phyloP scores from a whole-genome alignment of 1,140 invertebrate species.

The Heliconius hewitsoni region DNA sequence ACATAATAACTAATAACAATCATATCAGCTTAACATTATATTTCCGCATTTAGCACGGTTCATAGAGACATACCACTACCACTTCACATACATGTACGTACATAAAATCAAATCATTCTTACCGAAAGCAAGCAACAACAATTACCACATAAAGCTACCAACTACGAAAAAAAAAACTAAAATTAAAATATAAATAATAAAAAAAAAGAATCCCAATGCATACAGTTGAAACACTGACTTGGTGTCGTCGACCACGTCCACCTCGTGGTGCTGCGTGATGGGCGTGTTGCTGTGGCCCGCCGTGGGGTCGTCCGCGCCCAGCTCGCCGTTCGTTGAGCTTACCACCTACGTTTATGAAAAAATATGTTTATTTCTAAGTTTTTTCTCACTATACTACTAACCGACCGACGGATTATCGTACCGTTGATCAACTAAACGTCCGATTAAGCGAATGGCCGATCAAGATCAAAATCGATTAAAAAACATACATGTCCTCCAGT shows the following conservation, averaged over 20 bases:
- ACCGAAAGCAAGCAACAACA: neutral
- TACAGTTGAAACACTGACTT: conserved; percentile 88
- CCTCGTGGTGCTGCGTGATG: conserved; percentile 94
- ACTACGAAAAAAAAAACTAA: neutral
- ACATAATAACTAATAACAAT: no score
- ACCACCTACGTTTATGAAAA: conserved; percentile 87
- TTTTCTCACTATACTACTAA: no score
- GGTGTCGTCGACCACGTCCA: conserved; percentile 95
- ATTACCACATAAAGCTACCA: conserved; percentile 17
- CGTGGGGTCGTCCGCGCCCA: conserved; percentile 96
- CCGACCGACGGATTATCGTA: no score
- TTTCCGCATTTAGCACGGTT: no score
- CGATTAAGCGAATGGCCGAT: no score
- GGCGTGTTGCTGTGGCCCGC: conserved; percentile 98
- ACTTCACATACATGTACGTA: neutral
- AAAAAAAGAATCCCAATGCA: conserved; percentile 59
- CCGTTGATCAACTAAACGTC: no score
- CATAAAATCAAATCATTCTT: neutral
- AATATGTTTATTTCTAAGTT: no score
- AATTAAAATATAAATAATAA: conserved; percentile 23
- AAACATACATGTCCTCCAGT: no score
- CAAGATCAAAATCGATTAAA: no score
- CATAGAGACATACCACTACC: no score
- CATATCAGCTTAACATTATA: no score
- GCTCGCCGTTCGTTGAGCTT: conserved; percentile 97